phyloP scores from a whole-genome alignment of 2,888 invertebrate species.

The Danaus chrysippus region DNA sequence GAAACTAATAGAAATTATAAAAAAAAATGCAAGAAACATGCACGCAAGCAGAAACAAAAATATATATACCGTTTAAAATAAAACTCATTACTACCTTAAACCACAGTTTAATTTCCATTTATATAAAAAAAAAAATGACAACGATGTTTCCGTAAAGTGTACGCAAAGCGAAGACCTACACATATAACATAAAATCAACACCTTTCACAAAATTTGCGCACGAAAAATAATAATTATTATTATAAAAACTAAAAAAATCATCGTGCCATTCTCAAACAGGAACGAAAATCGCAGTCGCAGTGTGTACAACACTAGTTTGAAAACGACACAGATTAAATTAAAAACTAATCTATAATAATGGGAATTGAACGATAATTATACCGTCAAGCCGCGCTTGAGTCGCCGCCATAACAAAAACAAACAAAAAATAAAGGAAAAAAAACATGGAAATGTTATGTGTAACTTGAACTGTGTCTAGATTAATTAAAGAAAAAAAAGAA shows the following conservation, averaged over 20 bases:
- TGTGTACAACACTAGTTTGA: slow-evolving; percentile 42
- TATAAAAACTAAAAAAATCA: slow-evolving; percentile 34
- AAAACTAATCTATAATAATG: slow-evolving; percentile 51
- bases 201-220: slow-evolving; percentile 17
- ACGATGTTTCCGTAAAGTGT: slow-evolving; percentile 36
- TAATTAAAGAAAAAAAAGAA: slow-evolving; percentile 45
- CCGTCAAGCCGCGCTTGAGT: slow-evolving; percentile 24
- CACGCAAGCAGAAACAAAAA: slow-evolving; percentile 49
- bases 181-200: slow-evolving; percentile 21
- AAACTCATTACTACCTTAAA: slow-evolving; percentile 68
- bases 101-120: slow-evolving; percentile 67
- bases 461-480: slow-evolving; percentile 63
- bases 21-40: slow-evolving; percentile 58
- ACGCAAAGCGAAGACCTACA: slow-evolving; percentile 26
- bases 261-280: slow-evolving; percentile 12
- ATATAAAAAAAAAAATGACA: slow-evolving; percentile 61
- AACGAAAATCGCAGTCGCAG: slow-evolving; percentile 8
- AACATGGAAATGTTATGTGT: slow-evolving; percentile 69
- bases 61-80: slow-evolving; percentile 42
- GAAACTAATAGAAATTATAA: neutral
- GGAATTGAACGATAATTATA: slow-evolving; percentile 73
- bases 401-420: slow-evolving; percentile 46
- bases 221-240: slow-evolving; percentile 30
- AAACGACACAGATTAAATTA: slow-evolving; percentile 52
- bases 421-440: slow-evolving; percentile 43